Percentiles rank a stretch among this genome's conserved stretches.
These are phyloP conservation scores for Apamea monoglypha DNA, from an alignment of 2,888 invertebrate species.

Conservation along the genomic window DNA sequence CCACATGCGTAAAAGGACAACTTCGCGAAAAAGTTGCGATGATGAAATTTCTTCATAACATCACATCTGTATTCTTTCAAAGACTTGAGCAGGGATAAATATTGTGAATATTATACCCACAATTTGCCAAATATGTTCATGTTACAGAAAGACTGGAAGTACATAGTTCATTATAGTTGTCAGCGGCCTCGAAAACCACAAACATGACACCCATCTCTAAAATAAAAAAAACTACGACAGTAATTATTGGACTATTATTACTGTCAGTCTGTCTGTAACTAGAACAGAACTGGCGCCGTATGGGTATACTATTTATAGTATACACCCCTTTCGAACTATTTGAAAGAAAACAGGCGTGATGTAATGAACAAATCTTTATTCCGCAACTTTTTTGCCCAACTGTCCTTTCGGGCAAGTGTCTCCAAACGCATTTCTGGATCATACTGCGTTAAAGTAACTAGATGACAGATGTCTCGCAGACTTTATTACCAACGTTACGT, in stretches of 20 bases:
- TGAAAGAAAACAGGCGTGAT: background rate
- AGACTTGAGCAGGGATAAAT: background rate
- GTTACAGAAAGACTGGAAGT: background rate
- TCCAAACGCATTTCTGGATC: too few relatives aligned
- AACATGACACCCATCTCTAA: background rate
- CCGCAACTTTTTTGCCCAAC: background rate
- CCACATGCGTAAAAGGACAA: background rate
- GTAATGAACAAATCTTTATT: background rate
- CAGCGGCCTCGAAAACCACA: background rate
- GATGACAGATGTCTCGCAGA: too few relatives aligned
- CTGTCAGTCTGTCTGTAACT: background rate
- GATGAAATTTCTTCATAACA: background rate
- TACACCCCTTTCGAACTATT: background rate
- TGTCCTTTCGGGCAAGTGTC: background rate
- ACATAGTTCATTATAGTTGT: background rate
- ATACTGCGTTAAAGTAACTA: too few relatives aligned
- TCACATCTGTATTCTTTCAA: background rate
- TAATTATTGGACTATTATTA: background rate
- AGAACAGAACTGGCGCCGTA: background rate
- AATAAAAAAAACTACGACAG: background rate
- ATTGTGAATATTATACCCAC: background rate
- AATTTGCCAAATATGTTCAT: accelerated
- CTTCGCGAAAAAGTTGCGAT: background rate
- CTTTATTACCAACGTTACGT: too few relatives aligned
- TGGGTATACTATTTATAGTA: background rate